Evolutionary conservation across 2,113 vertebrate species (phyloP).

Genomic region (Empidonax alnorum): DNA sequence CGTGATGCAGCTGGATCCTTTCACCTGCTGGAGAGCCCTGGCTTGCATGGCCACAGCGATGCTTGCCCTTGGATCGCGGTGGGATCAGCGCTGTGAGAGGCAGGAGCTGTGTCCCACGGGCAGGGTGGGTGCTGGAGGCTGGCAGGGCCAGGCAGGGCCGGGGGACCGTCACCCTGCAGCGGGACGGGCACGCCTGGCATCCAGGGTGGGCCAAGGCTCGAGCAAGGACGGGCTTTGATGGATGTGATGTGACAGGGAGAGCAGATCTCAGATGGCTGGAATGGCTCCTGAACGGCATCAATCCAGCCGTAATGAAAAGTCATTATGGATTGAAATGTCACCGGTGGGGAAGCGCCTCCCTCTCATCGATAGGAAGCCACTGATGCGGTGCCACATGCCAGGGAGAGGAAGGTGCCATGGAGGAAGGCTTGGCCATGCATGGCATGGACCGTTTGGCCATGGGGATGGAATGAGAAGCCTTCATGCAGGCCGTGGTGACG

Average conservation of each 20-base stretch:
- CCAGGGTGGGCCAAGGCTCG: neutral
- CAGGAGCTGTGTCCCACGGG: neutral
- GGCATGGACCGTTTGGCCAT: accelerated
- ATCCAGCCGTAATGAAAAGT: constrained; percentile 30
- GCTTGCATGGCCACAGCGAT: accelerated
- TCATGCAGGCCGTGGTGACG: neutral
- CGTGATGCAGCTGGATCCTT: neutral
- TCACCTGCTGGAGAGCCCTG: neutral
- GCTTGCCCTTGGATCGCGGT: neutral
- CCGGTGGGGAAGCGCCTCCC: neutral
- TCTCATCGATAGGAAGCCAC: neutral
- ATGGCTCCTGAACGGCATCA: neutral
- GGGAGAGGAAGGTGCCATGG: neutral
- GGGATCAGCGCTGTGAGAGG: neutral
- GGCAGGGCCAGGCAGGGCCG: neutral
- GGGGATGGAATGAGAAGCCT: neutral
- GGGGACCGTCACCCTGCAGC: neutral
- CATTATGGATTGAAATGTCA: constrained; percentile 14
- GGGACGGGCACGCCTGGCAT: neutral
- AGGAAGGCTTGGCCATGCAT: neutral
- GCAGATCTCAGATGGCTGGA: constrained; percentile 4
- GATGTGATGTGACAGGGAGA: constrained; percentile 13
- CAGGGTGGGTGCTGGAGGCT: neutral
- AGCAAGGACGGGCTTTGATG: neutral
- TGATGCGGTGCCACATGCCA: neutral